These are phyloP conservation scores for Danaus plexippus DNA, from an alignment of 1,140 invertebrate genomes.

Conservation along the genomic window DNA sequence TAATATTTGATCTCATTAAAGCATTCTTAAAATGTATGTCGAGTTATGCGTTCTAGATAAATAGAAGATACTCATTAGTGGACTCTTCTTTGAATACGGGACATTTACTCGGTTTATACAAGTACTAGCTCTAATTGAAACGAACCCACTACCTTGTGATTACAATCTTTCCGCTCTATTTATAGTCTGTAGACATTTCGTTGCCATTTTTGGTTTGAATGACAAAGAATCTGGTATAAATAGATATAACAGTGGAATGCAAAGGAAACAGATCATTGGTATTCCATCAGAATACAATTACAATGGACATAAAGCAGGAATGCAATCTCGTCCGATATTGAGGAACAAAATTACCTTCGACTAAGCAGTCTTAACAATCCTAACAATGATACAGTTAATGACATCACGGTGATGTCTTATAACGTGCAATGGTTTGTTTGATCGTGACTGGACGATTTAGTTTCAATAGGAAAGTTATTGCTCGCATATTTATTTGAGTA, in stretches of 20 bases:
- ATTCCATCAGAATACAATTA: too few species aligned
- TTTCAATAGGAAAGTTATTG: conserved; percentile 65
- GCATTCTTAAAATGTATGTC: too few species aligned
- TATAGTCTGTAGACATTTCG: too few species aligned
- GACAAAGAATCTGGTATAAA: too few species aligned
- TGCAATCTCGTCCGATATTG: conserved; percentile 15
- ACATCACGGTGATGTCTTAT: conserved; percentile 27
- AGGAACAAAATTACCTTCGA: conserved; percentile 10
- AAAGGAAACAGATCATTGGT: too few species aligned
- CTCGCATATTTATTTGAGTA: conserved; percentile 61
- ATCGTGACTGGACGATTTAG: conserved; percentile 63
- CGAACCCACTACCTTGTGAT: conserved; percentile 6
- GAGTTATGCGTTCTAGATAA: background rate
- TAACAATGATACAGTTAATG: conserved; percentile 26
- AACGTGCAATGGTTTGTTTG: conserved; percentile 37
- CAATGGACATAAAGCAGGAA: conserved; percentile 4
- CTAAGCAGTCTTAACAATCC: conserved; percentile 7
- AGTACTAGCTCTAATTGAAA: conserved; percentile 8
- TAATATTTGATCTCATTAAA: too few species aligned
- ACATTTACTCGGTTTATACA: background rate
- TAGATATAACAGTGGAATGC: too few species aligned
- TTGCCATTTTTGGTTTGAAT: too few species aligned
- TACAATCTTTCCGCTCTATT: background rate
- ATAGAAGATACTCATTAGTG: conserved; percentile 8
- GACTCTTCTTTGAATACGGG: background rate